Evolutionary conservation across 2,888 invertebrate species (phyloP).

Genomic region (Matsumyia berberina): DNA sequence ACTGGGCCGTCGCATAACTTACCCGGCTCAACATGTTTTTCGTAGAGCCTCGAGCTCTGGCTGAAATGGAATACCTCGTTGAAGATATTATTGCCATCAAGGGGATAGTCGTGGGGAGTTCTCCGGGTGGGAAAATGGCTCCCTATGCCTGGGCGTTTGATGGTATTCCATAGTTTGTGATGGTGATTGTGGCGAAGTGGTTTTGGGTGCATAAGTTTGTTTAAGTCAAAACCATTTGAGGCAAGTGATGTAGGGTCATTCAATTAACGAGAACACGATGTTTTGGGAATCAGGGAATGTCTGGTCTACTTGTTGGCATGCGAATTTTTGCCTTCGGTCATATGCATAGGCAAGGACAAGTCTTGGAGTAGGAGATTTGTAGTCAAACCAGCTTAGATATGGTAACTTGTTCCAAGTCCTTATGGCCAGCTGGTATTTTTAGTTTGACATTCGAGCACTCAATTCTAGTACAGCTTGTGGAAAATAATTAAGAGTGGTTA

Average conservation of each 20-base stretch:
- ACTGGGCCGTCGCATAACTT: conserved; percentile 65
- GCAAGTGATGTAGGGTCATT: conserved; percentile 26
- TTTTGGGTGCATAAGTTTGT: conserved; percentile 7
- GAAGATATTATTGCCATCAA: conserved; percentile 44
- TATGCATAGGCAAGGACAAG: background rate
- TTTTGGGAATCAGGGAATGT: background rate
- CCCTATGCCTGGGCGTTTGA: background rate
- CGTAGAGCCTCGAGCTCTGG: conserved; percentile 43
- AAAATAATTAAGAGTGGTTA: too few species aligned
- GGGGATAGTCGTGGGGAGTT: conserved; percentile 3
- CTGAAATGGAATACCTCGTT: conserved; percentile 58
- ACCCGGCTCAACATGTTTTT: conserved; percentile 63
- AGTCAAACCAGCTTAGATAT: too few species aligned
- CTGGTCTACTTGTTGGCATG: background rate
- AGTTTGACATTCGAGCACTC: too few species aligned
- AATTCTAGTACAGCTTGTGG: too few species aligned
- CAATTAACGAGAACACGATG: conserved; percentile 14
- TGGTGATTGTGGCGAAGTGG: conserved; percentile 3
- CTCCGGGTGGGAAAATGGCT: conserved; percentile 22
- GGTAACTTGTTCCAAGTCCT: too few species aligned
- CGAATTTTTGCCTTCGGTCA: too few species aligned
- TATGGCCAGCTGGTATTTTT: too few species aligned
- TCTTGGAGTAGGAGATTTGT: background rate
- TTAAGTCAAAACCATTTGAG: conserved; percentile 1
- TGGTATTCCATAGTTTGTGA: conserved; percentile 5